phyloP scores from a whole-genome alignment of 2,113 vertebrate species.

The Bubalus kerabau region DNA sequence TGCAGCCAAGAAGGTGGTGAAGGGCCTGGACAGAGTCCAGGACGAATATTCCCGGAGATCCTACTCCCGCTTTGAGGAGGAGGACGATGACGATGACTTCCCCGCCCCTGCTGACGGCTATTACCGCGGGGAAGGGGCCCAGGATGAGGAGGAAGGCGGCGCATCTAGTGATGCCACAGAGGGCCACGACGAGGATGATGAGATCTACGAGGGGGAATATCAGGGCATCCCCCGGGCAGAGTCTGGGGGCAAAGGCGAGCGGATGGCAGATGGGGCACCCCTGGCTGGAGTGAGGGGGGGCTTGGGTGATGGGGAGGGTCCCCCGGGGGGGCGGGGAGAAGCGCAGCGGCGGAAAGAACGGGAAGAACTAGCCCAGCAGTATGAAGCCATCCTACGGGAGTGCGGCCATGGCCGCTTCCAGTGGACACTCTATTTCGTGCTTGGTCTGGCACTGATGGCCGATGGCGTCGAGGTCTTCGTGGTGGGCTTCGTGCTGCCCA shows the following conservation, averaged over 20 bases:
- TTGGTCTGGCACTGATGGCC: slow-evolving; percentile 96
- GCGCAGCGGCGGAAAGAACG: slow-evolving; percentile 84
- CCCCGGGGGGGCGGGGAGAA: slow-evolving; percentile 36
- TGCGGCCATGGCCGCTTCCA: slow-evolving; percentile 97
- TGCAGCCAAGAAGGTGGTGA: slow-evolving; percentile 92
- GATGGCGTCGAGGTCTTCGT: slow-evolving; percentile 97
- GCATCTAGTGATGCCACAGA: slow-evolving; percentile 97
- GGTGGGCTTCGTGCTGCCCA: slow-evolving; percentile 96
- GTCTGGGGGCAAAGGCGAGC: slow-evolving; percentile 80
- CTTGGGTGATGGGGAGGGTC: slow-evolving; percentile 54
- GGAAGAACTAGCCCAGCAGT: slow-evolving; percentile 95
- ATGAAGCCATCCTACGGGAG: slow-evolving; percentile 95
- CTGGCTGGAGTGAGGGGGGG: slow-evolving; percentile 69
- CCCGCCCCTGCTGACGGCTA: slow-evolving; percentile 79
- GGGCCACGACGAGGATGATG: slow-evolving; percentile 96
- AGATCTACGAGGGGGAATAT: slow-evolving; percentile 98
- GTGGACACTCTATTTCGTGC: slow-evolving; percentile 97
- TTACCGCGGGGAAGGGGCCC: slow-evolving; percentile 82
- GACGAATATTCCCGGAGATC: slow-evolving; percentile 96
- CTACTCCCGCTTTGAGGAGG: slow-evolving; percentile 95
- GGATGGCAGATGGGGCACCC: slow-evolving; percentile 68
- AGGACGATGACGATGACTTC: slow-evolving; percentile 91
- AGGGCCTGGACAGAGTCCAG: slow-evolving; percentile 88
- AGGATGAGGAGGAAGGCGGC: slow-evolving; percentile 89
- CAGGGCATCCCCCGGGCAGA: slow-evolving; percentile 95